Conservation (phyloP, 2,113 vertebrate genomes). For the Centrocercus urophasianus region DNA sequence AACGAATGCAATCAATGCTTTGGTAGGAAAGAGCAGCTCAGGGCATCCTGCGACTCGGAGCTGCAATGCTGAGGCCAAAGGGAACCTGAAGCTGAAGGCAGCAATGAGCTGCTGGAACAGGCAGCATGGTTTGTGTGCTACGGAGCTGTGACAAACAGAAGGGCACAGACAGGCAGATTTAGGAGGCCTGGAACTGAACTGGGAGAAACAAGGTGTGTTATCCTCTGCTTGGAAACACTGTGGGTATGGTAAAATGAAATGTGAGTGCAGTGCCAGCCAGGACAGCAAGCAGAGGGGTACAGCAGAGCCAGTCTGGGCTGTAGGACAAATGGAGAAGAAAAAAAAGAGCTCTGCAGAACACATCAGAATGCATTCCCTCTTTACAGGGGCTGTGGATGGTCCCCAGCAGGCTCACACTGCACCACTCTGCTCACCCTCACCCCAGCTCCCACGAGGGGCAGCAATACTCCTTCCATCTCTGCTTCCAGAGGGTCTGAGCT, state of each 20-base stretch:
- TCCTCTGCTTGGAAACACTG: background rate
- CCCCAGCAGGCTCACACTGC: background rate
- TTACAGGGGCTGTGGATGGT: background rate
- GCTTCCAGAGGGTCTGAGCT: too few relatives aligned
- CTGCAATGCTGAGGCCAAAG: background rate
- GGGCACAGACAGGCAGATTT: background rate
- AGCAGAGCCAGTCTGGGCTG: background rate
- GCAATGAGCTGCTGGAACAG: background rate
- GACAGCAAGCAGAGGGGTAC: background rate
- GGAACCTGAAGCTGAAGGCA: background rate
- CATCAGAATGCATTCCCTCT: background rate
- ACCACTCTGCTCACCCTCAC: background rate
- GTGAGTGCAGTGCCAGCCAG: background rate
- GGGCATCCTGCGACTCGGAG: background rate
- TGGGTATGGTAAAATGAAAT: background rate
- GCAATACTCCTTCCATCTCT: background rate
- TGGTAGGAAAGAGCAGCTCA: background rate
- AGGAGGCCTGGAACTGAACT: background rate
- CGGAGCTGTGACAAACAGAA: rapidly evolving
- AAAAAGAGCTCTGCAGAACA: background rate
- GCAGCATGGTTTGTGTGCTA: background rate
- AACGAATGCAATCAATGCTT: background rate
- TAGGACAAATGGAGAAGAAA: background rate
- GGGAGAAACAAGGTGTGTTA: background rate
- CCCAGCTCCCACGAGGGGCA: background rate